A percentile compares a stretch with the other conserved stretches of the same genome.
phyloP scores from a whole-genome alignment of 2,888 invertebrate genomes.

The Carabus problematicus region DNA sequence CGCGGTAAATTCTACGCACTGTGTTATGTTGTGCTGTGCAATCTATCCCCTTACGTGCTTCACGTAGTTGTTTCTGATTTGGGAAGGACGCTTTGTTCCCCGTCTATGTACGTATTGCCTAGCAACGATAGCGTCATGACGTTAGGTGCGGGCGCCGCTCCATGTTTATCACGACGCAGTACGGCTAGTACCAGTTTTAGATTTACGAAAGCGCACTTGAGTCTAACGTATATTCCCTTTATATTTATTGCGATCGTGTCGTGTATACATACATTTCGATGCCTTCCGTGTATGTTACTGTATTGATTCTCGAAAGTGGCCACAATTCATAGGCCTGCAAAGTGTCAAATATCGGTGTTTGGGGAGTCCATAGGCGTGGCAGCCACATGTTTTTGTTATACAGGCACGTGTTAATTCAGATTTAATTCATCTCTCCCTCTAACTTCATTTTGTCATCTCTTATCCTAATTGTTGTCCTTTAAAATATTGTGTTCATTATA shows the following conservation, averaged over 20 bases:
- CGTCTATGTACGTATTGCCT: slow-evolving; percentile 8
- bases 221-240: slow-evolving; percentile 18
- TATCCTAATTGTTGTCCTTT: slow-evolving; percentile 13
- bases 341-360: slow-evolving; percentile 15
- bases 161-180: slow-evolving; percentile 33
- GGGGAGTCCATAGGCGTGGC: slow-evolving; percentile 25
- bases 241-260: no score
- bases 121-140: slow-evolving; percentile 37
- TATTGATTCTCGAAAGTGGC: slow-evolving; percentile 13
- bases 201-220: slow-evolving; percentile 26
- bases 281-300: slow-evolving; percentile 1
- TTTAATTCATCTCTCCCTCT: background rate
- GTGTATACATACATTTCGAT: slow-evolving; percentile 13
- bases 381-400: slow-evolving; percentile 27
- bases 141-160: slow-evolving; percentile 21
- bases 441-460: no score
- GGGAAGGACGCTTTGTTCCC: no score
- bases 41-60: no score
- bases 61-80: no score
- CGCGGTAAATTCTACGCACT: slow-evolving; percentile 1
- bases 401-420: slow-evolving; percentile 24
- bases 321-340: slow-evolving; percentile 1
- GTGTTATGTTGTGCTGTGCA: no score
- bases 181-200: slow-evolving; percentile 28
- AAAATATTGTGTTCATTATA: slow-evolving; percentile 16